These are phyloP conservation scores for Diadumene lineata DNA, from an alignment of 92 coral and sea anemone genomes.

Conservation along the genomic window DNA sequence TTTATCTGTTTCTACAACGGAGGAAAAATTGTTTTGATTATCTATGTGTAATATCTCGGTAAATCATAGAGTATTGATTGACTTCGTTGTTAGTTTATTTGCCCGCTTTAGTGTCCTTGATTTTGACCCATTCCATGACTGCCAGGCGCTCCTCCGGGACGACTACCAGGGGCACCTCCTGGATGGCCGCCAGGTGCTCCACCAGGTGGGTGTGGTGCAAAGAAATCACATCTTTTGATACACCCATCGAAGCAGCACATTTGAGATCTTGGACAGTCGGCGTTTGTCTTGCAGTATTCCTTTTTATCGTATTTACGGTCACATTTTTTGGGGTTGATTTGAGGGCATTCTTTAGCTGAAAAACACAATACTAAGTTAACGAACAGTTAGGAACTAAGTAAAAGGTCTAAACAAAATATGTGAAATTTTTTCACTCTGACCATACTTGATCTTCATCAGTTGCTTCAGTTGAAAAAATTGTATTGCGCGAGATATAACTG, in stretches of 20 bases:
- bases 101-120: background rate
- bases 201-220: constrained; percentile 11
- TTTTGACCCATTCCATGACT: background rate
- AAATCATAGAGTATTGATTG: no score
- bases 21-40: no score
- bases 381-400: no score
- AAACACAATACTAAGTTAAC: no score
- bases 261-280: constrained; percentile 27
- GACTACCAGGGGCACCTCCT: constrained; percentile 15
- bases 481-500: no score
- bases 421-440: no score
- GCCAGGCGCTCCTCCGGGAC: background rate
- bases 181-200: constrained; percentile 16
- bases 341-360: constrained; percentile 7
- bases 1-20: no score
- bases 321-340: constrained; percentile 1
- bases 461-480: no score
- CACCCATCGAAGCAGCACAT: constrained; percentile 58
- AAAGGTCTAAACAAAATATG: background rate
- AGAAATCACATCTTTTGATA: constrained; percentile 25
- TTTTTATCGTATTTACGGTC: constrained; percentile 14
- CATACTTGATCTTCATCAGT: no score
- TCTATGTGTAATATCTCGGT: no score
- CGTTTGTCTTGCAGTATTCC: constrained; percentile 19
- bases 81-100: background rate